A percentile compares a stretch with the other conserved stretches of the same genome.
phyloP scores from a whole-genome alignment of 2,888 invertebrate genomes.

The Xanthorhoe spadicearia region DNA sequence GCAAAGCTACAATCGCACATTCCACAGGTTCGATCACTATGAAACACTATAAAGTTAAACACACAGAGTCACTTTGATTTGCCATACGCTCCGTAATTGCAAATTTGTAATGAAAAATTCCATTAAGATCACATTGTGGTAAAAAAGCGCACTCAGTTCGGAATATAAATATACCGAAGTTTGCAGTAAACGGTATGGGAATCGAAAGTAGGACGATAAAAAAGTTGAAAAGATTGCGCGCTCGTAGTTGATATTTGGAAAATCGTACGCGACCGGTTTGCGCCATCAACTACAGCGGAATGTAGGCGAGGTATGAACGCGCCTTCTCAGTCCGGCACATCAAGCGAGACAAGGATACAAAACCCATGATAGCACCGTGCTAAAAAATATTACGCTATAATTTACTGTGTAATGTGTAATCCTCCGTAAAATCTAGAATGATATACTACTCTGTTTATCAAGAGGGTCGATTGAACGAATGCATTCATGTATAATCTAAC shows the following conservation, averaged over 20 bases:
- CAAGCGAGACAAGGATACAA: slow-evolving; percentile 10
- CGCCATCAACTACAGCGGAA: slow-evolving; percentile 64
- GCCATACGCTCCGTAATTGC: slow-evolving; percentile 57
- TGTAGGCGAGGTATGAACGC: slow-evolving; percentile 48
- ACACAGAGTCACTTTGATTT: slow-evolving; percentile 75
- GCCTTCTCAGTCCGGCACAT: slow-evolving; percentile 33
- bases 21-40: slow-evolving; percentile 65
- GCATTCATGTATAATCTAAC: slow-evolving; percentile 1
- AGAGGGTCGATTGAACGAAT: slow-evolving; percentile 1
- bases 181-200: slow-evolving; percentile 26
- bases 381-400: slow-evolving; percentile 19
- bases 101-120: slow-evolving; percentile 48
- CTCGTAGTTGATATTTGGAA: slow-evolving; percentile 39
- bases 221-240: slow-evolving; percentile 60
- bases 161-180: slow-evolving; percentile 7
- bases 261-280: slow-evolving; percentile 62
- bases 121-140: slow-evolving; percentile 52
- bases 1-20: slow-evolving; percentile 58
- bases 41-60: slow-evolving; percentile 65
- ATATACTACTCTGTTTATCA: slow-evolving; percentile 7
- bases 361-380: slow-evolving; percentile 6
- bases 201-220: slow-evolving; percentile 50
- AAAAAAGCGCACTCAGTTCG: slow-evolving; percentile 13
- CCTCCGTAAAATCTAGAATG: slow-evolving; percentile 49
- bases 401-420: slow-evolving; percentile 31